Evolutionary conservation across 2,797 vertebrate species (phyloP), one percentile per base, ranked within the genome.

Genomic region (Artibeus lituratus): DNA sequence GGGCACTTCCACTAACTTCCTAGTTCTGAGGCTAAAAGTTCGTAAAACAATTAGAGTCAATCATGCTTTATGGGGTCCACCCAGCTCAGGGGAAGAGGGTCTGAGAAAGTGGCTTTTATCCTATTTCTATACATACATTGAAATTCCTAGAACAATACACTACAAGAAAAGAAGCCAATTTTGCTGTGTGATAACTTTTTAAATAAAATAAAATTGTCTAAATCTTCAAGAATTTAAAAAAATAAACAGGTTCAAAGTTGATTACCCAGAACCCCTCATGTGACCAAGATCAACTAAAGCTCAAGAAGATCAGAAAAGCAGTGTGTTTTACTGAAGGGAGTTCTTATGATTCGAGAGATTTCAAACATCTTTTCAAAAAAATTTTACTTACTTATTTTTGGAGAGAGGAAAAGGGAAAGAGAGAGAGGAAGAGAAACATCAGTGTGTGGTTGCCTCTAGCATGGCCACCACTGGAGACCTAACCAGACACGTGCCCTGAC

Each of bases 131-230:
- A 76, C 35, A 90, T 65, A 72, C 62, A 29, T 16, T 49, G 6
- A 53, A 74, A 77, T 78, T 57, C n/a, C 47, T 22, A 82, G 55
- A 91, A 82, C 7, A 67, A 87, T 39, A 53, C 18, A 76, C 24
- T 55, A 15, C 0, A 78, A 78, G 51, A 87, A 87, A 80, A 94
- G 18, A 94, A 77, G 44, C 44, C 59, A 73, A 53, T 76, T 87
- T 84, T 89, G 80, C 51, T n/a, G 19, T 35, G 67, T 77, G 37
- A 37, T 51, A 47, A 57, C 69, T 87, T 85, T 82, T 67, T 42
- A 87, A 84, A 65, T 67, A 90, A 73, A 88, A 89, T 35, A 74
- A 90, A 92, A 76, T 35, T 91, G 44, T 62, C 51, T 65, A 87
- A 87, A 29, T 87, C 67, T 91, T 77, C 67, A 57, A 89, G 35